A percentile compares a stretch with the other conserved stretches of the same genome.
Evolutionary conservation across 2,888 invertebrate genomes (phyloP).

Genomic region (Drosophila ochracea): DNA sequence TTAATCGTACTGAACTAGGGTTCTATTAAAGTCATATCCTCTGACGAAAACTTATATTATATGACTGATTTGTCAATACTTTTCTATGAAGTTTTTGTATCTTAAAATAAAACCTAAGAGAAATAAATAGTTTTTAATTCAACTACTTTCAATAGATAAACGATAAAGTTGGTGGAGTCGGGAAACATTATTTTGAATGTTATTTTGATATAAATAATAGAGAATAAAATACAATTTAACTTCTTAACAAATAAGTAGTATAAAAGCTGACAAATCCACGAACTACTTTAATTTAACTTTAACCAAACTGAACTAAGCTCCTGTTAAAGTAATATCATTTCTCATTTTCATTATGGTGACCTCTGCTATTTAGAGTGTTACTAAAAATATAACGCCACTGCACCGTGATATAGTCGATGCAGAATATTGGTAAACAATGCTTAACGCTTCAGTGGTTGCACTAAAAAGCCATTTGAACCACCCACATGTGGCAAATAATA

Average conservation of each 20-base stretch:
- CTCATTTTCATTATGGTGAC: neutral
- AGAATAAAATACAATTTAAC: neutral
- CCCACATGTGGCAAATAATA: constrained; percentile 27
- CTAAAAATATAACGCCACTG: constrained; percentile 50
- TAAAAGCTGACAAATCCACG: no score
- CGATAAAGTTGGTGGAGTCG: neutral
- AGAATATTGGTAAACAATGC: constrained; percentile 60
- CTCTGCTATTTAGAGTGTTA: constrained; percentile 47
- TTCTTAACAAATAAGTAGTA: neutral
- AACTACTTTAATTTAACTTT: neutral
- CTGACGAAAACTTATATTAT: neutral
- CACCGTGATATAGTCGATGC: constrained; percentile 14
- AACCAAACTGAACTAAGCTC: no score
- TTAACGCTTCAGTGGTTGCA: constrained; percentile 63
- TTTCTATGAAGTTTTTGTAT: neutral
- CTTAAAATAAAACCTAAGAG: no score
- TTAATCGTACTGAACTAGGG: neutral
- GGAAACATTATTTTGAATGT: neutral
- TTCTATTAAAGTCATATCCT: neutral
- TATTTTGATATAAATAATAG: neutral
- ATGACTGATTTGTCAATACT: neutral
- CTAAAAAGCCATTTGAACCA: constrained; percentile 17
- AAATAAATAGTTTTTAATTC: no score
- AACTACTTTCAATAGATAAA: no score
- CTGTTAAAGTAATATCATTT: neutral